Conservation (phyloP, 2,888 invertebrate species). For the Dynastes grantii region DNA sequence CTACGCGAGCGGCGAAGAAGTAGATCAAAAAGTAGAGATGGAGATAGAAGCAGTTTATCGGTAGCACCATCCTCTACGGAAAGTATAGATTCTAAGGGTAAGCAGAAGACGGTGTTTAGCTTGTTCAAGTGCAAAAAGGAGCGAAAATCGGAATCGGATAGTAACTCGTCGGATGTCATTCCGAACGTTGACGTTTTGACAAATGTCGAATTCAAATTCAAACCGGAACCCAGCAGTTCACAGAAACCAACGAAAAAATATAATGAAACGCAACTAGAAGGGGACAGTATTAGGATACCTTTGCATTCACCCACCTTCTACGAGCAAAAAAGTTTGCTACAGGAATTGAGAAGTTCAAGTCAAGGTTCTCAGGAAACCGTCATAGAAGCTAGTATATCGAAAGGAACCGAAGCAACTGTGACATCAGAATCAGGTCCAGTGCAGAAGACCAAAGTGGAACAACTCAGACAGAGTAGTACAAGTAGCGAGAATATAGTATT, state of each 20-base stretch:
- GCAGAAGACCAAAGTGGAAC: conserved; percentile 51
- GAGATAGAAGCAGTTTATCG: conserved; percentile 69
- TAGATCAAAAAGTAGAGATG: conserved; percentile 79
- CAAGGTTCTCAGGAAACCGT: conserved; percentile 74
- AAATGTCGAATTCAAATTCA: conserved; percentile 68
- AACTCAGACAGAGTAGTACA: conserved; percentile 66
- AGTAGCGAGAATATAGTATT: conserved; percentile 75
- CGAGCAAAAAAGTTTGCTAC: conserved; percentile 66
- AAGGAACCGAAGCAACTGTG: conserved; percentile 55
- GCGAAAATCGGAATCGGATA: conserved; percentile 67
- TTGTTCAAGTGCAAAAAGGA: conserved; percentile 77
- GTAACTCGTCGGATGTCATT: conserved; percentile 60
- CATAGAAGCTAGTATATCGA: conserved; percentile 64
- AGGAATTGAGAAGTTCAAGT: conserved; percentile 67
- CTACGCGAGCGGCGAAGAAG: conserved; percentile 64
- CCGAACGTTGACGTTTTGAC: conserved; percentile 65
- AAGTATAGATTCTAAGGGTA: conserved; percentile 70
- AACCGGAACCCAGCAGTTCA: conserved; percentile 56
- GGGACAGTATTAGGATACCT: conserved; percentile 80
- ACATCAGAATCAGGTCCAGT: conserved; percentile 32
- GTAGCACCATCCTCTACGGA: conserved; percentile 73
- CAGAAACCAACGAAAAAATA: conserved; percentile 68
- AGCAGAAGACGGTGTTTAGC: conserved; percentile 79
- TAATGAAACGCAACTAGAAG: conserved; percentile 78
- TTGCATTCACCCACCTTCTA: conserved; percentile 84